Evolutionary conservation across 2,888 invertebrate species (phyloP).

Genomic region (Cybosia mesomella): DNA sequence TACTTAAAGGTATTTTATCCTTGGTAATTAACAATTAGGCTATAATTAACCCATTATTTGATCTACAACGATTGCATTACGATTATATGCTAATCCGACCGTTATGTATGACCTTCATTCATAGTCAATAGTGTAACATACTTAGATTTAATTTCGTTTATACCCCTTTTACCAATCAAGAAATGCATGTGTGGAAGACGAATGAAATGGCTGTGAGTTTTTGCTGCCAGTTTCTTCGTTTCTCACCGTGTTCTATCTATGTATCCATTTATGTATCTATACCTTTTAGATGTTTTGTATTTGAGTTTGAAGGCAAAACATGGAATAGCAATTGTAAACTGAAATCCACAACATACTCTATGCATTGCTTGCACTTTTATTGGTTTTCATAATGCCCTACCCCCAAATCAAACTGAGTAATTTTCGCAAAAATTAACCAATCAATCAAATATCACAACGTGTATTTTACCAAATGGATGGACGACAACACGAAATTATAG

Average conservation of each 20-base stretch:
- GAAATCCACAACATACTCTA: too few relatives aligned
- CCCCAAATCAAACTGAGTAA: too few relatives aligned
- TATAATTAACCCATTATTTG: neutral
- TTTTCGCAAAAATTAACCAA: too few relatives aligned
- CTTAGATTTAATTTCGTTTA: neutral
- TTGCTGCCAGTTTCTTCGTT: neutral
- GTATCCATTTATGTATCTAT: too few relatives aligned
- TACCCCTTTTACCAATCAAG: neutral
- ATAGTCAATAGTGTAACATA: neutral
- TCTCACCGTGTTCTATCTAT: neutral
- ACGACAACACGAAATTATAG: neutral
- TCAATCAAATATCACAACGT: too few relatives aligned
- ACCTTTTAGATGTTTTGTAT: neutral
- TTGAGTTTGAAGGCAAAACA: too few relatives aligned
- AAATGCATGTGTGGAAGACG: neutral
- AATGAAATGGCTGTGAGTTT: neutral
- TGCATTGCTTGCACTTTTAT: too few relatives aligned
- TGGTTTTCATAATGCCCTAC: too few relatives aligned
- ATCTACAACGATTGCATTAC: neutral
- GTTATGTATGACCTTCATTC: neutral
- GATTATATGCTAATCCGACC: slow-evolving; percentile 4
- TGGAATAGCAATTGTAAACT: neutral
- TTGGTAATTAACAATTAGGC: neutral
- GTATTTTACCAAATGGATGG: too few relatives aligned
- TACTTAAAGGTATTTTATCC: neutral